phyloP scores from a whole-genome alignment of 2,113 vertebrate species.

The Actinemys pallida region DNA sequence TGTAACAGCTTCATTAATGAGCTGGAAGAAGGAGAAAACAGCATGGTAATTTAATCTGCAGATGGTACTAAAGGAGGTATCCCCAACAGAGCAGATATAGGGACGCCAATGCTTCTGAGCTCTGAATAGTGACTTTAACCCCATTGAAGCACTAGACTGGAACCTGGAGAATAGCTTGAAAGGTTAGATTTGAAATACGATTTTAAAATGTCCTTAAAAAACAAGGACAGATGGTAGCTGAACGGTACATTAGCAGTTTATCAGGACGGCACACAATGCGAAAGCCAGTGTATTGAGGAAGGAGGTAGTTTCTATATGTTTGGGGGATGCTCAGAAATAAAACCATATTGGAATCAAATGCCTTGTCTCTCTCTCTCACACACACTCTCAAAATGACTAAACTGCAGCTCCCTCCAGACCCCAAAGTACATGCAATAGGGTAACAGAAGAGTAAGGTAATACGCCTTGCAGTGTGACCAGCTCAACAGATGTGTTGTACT shows the following conservation, averaged over 20 bases:
- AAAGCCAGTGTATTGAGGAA: background rate
- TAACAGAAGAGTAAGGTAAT: background rate
- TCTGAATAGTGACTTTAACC: background rate
- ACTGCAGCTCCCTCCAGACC: background rate
- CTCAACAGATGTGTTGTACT: background rate
- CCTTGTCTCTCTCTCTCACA: background rate
- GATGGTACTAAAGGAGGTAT: background rate
- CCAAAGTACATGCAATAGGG: background rate
- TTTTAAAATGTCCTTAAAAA: background rate
- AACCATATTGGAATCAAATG: background rate
- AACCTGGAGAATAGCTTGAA: background rate
- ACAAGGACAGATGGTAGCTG: background rate
- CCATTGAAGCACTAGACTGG: background rate
- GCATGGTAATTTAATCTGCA: background rate
- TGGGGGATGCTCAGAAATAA: background rate
- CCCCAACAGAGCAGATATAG: background rate
- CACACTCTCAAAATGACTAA: background rate
- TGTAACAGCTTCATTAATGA: background rate
- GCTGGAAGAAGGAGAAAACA: background rate
- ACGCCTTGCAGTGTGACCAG: background rate
- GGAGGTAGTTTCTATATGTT: background rate
- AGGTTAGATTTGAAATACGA: background rate
- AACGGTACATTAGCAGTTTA: background rate
- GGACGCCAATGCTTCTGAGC: background rate
- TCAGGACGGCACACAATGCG: background rate